Base-by-base conservation (phyloP, 1,140 invertebrate species). In the Sycophila sp. region DNA sequence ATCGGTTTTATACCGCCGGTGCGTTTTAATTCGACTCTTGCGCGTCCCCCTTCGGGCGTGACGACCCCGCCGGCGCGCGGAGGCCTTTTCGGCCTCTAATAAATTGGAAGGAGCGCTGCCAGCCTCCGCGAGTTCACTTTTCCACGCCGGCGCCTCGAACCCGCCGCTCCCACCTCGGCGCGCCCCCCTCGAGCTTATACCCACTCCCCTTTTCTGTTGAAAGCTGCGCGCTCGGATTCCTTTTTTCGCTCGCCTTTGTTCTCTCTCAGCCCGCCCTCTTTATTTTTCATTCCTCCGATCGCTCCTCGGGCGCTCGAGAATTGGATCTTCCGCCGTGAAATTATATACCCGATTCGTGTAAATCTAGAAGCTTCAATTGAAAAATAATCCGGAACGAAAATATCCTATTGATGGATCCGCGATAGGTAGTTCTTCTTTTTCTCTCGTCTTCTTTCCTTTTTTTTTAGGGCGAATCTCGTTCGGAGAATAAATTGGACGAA, bases 71-170 rank as follows among this genome's bases (percentile, higher is more conserved):
- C n/a, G n/a, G n/a, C n/a, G n/a, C n/a, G n/a, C n/a, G n/a, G n/a
- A n/a, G n/a, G n/a, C n/a, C n/a, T n/a, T n/a, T n/a, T n/a, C 72
- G 58, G 58, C 71, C 74, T 73, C 71, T 77, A 74, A 72, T 77
- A 74, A 75, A 77, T 77, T 73, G 73, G 64, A 79, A 51, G 4
- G 13, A n/a, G 45, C 22, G 28, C 22, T 47, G 1, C 59, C n/a
- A 62, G 26, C 42, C 17, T 34, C n/a, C 26, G n/a, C n/a, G n/a
- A n/a, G n/a, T n/a, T n/a, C 28, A 30, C 40, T 34, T 28, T 19
- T 58, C 17, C 36, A 47, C 22, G 59, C 45, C 8, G 32, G n/a
- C 13, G 10, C 59, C 10, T 47, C 32, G 4, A 26, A 19, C 28
- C n/a, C 2, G 8, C 17, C 26, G 2, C 42, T 49, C 51, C 19